Evolutionary conservation across 2,888 invertebrate species (phyloP).

Genomic region (Drosophila heteroneura): DNA sequence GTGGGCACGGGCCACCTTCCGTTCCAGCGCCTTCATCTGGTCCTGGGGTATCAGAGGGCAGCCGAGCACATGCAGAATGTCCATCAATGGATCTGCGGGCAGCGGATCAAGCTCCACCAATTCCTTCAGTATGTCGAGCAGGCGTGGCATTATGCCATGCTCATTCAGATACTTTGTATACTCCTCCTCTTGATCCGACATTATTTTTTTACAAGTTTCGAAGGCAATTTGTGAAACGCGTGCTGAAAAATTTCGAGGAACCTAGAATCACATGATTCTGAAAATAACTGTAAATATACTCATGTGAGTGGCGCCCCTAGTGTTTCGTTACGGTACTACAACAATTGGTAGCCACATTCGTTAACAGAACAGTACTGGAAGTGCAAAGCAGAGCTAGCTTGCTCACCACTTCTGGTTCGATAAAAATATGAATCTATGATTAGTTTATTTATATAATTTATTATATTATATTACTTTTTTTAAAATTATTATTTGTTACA

Average conservation of each 20-base stretch:
- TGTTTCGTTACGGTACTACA: conserved; percentile 6
- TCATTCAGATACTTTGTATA: conserved; percentile 44
- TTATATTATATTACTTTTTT: not conserved
- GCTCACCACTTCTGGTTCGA: not conserved
- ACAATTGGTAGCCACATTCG: conserved; percentile 10
- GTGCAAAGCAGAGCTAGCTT: not conserved
- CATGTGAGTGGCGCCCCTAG: conserved; percentile 12
- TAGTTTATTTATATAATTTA: not conserved
- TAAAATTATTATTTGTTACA: not conserved
- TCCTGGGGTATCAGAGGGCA: conserved; percentile 67
- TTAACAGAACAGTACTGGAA: conserved; percentile 3
- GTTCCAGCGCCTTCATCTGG: conserved; percentile 66
- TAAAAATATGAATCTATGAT: not conserved
- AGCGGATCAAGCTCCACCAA: conserved; percentile 40
- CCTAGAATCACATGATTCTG: conserved; percentile 11
- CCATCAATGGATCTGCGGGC: conserved; percentile 57
- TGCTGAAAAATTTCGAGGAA: conserved; percentile 11
- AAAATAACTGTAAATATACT: conserved; percentile 50
- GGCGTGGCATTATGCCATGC: conserved; percentile 43
- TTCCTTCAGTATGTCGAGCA: conserved; percentile 49
- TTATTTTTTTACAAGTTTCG: conserved; percentile 8
- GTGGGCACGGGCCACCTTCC: conserved; percentile 57
- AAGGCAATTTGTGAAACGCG: not conserved
- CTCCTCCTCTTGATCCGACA: conserved; percentile 48
- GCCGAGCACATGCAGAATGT: conserved; percentile 49